These are phyloP conservation scores for Plecturocebus donacophilus DNA, from an alignment of 2,113 vertebrate species.

Conservation along the genomic window DNA sequence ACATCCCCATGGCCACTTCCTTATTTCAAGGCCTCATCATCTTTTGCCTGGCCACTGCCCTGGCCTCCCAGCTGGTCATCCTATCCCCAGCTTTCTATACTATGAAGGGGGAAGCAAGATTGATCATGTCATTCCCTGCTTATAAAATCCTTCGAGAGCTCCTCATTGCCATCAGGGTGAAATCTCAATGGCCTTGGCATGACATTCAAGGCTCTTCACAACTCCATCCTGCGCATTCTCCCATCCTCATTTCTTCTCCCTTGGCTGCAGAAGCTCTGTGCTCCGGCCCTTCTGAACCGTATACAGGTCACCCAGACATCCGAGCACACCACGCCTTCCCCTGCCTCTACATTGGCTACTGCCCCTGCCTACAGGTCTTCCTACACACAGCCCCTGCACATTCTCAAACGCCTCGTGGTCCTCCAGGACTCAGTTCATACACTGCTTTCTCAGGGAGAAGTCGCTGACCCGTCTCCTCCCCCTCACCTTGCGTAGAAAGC, in stretches of 20 bases:
- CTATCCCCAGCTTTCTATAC: neutral
- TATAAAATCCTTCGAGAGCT: neutral
- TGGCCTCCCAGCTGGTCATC: neutral
- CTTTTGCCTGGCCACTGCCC: neutral
- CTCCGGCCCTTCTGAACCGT: neutral
- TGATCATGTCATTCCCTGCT: neutral
- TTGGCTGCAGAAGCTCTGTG: neutral
- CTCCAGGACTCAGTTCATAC: neutral
- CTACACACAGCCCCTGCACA: no score
- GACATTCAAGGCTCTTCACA: neutral
- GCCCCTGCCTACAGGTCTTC: neutral
- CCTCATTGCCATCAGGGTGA: neutral
- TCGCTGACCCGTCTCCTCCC: accelerated
- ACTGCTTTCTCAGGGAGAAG: neutral
- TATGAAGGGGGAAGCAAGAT: neutral
- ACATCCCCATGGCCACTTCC: neutral
- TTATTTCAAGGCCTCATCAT: neutral
- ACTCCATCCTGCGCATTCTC: neutral
- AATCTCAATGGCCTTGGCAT: neutral
- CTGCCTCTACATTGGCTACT: no score
- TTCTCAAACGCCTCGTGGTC: neutral
- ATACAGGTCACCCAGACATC: neutral
- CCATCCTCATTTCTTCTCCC: neutral
- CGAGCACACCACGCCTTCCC: neutral
- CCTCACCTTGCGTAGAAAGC: neutral